Base-by-base conservation (phyloP, 2,888 invertebrate genomes). In the Mythimna impura region DNA sequence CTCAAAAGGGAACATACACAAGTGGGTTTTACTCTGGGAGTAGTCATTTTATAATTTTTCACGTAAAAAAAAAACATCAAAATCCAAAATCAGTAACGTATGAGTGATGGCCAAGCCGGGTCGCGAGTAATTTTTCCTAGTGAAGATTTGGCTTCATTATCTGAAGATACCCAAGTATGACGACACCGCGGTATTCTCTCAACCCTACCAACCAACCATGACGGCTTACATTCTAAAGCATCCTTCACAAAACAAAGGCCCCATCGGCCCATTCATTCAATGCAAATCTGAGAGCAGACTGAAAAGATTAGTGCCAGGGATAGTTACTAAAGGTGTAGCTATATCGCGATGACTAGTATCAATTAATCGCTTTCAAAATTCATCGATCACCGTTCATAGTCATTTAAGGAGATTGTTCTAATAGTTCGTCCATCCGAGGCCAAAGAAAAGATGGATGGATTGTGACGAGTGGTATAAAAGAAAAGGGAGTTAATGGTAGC, bases 231-330 rank as follows among this genome's bases (percentile, higher is more conserved):
- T 34, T 66, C 73, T 73, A 57, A 34, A 54, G 40, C 43, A 75
- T 76, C 71, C 65, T 82, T 52, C 55, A 54, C 9, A 25, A 66
- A 69, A 78, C 72, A 81, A 81, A 66, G 62, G 57, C 74, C 54
- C 22, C 78, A 78, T 47, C 78, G 22, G 60, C 54, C 66, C 81
- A 78, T 83, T 83, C 78, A 83, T 76, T 84, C 60, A 78, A 83
- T 84, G 82, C 71, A 76, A 83, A 83, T 83, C 57, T 72, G 55
- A 50, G 68, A 58, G 30, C 22, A 57, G 62, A 71, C 73, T 65
- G 61, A 57, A 36, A 12, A 57, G 62, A 76, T 73, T 60, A 34
- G 62, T 50, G 66, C 36, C 67, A 71, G 57, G 47, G 66, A 47
- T 47, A 66, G 20, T 52, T 22, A 52, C 30, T 63, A 57, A 76